Evolutionary conservation across 1,140 invertebrate genomes (phyloP), one percentile per base, ranked within the genome.

Genomic region (Glossosoma conforme): DNA sequence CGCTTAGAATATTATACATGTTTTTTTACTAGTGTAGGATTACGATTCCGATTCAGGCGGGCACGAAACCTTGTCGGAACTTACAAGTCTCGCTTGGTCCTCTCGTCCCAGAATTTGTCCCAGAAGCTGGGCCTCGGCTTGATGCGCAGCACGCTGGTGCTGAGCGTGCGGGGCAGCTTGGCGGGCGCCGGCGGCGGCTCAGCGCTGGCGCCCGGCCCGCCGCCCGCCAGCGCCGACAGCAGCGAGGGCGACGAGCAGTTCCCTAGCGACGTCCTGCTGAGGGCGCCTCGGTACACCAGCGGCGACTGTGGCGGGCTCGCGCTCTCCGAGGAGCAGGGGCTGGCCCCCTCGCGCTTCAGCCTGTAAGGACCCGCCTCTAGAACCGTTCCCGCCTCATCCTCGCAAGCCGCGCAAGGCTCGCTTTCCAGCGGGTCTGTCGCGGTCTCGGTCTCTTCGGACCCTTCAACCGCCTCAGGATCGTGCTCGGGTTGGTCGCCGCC

Each of bases 101-200:
- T 74, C 45, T 84, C 78, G 53, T 85, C 79, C 77, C 83, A 87
- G 64, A 87, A 84, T 59, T 89, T 87, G 59, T 89, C 87, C 88
- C 88, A 91, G 64, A 90, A 91, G 28, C 79, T 81, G 54, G 77
- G 83, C 55, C 79, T 76, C 64, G 77, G 80, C 68, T 80, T 86
- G 63, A 89, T 83, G 50, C 86, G 74, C 15, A 91, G 74, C 19
- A 86, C 85, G 50, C 85, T 87, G 37, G 87, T 88, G 60, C 84
- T 87, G 24, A 89, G 77, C 0, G 88, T 90, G 37, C 87, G 74
- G 1, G 86, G 86, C 18, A 88, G 74, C 52, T 75, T 75, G 41
- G 68, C 63, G 10, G 47, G 65, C 65, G 54, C 62, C 62, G 50
- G 63, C 62, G 52, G 62, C 66, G 36, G 72, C 61, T 25, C 70